Evolutionary conservation across 1,140 invertebrate genomes (phyloP).

Genomic region (Tetramorium alpestre): DNA sequence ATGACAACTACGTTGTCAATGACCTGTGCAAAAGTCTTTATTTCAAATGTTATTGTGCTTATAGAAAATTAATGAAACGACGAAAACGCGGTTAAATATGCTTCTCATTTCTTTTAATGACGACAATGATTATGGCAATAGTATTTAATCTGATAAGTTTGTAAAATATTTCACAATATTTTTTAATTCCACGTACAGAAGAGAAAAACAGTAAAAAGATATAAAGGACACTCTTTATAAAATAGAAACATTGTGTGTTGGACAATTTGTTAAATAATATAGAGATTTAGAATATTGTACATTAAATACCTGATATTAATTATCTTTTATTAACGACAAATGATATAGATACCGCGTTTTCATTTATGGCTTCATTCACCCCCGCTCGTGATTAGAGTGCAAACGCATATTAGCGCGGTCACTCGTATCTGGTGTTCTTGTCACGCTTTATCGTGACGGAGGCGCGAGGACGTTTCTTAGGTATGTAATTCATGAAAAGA

Average conservation of each 20-base stretch:
- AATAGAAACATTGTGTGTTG: neutral
- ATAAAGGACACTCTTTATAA: neutral
- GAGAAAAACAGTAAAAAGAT: neutral
- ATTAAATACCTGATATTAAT: neutral
- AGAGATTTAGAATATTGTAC: neutral
- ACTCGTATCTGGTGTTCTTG: constrained; percentile 71
- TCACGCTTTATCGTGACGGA: constrained; percentile 72
- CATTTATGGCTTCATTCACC: constrained; percentile 59
- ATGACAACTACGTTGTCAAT: constrained; percentile 53
- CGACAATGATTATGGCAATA: too few species aligned
- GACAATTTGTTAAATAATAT: neutral
- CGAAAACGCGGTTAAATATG: neutral
- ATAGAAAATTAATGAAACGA: neutral
- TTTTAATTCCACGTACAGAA: neutral
- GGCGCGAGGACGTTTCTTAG: constrained; percentile 76
- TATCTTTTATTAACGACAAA: neutral
- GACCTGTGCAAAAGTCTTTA: constrained; percentile 47
- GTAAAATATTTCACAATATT: neutral
- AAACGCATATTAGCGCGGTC: constrained; percentile 64
- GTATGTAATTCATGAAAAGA: constrained; percentile 81
- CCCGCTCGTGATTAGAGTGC: constrained; percentile 71
- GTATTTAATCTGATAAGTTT: too few species aligned
- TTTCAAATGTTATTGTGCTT: constrained; percentile 6
- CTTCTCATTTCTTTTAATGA: neutral
- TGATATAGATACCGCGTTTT: constrained; percentile 47